Base-by-base conservation (phyloP, 1,140 invertebrate species). In the Andricus grossulariae region DNA sequence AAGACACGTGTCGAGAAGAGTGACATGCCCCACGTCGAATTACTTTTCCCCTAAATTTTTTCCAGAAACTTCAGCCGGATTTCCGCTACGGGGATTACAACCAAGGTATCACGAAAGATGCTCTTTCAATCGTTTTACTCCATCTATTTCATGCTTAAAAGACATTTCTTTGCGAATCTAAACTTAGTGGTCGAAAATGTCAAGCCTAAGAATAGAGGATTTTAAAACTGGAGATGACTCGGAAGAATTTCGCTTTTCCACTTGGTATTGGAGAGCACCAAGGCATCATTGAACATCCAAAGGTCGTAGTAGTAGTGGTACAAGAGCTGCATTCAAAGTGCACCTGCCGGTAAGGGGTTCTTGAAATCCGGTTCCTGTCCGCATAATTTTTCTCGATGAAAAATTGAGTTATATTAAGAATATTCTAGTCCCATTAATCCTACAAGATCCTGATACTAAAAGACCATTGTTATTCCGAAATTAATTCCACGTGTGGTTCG, bases 171-270 rank as follows among this genome's bases (percentile, higher is more conserved):
- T 19, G 18, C 50, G n/a, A 49, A 19, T 80, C 66, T 76, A 80
- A 77, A 73, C 77, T 39, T 66, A 39, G 25, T n/a, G 60, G 3
- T n/a, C 16, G 45, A 66, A 66, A 66, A 66, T 66, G 32, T 66
- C 60, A 45, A 32, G 21, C 25, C 60, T 66, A 45, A 66, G 60
- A 66, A 66, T 66, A 66, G 60, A 66, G 60, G 8, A n/a, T n/a
- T 32, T 25, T 45, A 66, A 66, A 66, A 39, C 45, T 39, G 60
- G 25, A 66, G 60, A 39, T 66, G 60, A 39, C 60, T 66, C 25
- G 21, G 32, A 45, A n/a, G 7, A 18, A 55, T 66, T 66, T 66
- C 19, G n/a, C n/a, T 66, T 66, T 45, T 66, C 13, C 25, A 39
- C 10, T 66, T 13, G n/a, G 60, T 15, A 66, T 66, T 66, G 25